Evolutionary conservation across 2,113 vertebrate genomes (phyloP).

Genomic region (Tachysurus fulvidraco): DNA sequence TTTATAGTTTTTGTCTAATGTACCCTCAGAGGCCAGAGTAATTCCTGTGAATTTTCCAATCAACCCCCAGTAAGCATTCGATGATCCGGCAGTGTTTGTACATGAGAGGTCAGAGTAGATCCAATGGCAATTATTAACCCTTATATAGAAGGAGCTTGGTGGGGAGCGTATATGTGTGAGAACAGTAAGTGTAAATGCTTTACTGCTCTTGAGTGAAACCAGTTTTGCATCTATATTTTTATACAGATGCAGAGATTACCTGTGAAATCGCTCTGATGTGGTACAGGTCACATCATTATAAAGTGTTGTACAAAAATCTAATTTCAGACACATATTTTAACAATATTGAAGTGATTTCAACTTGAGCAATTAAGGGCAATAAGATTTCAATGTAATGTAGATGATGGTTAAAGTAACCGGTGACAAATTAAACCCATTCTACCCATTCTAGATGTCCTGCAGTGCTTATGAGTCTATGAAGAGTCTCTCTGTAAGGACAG

Average conservation of each 20-base stretch:
- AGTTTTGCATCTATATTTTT: background rate
- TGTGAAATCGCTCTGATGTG: background rate
- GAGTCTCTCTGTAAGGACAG: background rate
- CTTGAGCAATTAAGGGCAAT: background rate
- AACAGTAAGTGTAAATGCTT: background rate
- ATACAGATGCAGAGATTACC: background rate
- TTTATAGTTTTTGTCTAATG: conserved; percentile 2
- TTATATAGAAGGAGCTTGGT: background rate
- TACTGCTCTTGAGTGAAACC: background rate
- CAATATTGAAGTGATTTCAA: background rate
- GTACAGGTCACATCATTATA: background rate
- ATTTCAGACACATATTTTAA: too few relatives aligned
- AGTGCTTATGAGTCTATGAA: background rate
- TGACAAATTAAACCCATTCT: background rate
- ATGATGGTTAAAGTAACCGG: background rate
- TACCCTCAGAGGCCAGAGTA: background rate
- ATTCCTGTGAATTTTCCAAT: conserved; percentile 6
- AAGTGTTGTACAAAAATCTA: too few relatives aligned
- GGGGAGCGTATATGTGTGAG: background rate
- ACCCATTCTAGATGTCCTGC: background rate
- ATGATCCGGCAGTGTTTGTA: conserved; percentile 4
- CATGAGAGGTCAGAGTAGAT: conserved; percentile 11
- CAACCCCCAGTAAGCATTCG: conserved; percentile 16
- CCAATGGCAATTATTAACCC: conserved; percentile 41
- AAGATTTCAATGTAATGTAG: background rate